These are phyloP conservation scores for Notarius quadriscutis DNA, from an alignment of 2,113 vertebrate genomes.

Conservation along the genomic window DNA sequence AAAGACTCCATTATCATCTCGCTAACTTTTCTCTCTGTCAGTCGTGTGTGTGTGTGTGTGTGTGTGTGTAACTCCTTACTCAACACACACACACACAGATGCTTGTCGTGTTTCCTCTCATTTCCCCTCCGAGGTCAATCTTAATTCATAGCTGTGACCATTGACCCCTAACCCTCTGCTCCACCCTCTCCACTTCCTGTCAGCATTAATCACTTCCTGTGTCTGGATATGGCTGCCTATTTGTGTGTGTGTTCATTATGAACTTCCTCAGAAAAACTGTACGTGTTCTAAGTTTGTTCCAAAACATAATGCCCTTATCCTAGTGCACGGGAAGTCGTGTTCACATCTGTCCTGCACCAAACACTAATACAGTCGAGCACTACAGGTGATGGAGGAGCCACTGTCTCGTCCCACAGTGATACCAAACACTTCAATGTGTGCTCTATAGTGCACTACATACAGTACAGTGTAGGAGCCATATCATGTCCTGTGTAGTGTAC, in stretches of 20 bases:
- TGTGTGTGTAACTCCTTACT: conserved; percentile 15
- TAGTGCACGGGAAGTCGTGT: not conserved
- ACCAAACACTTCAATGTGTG: not conserved
- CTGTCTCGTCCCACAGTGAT: not conserved
- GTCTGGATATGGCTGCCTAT: conserved; percentile 5
- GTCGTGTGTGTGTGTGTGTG: conserved; percentile 13
- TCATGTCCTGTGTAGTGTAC: not conserved
- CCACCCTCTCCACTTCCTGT: conserved; percentile 42
- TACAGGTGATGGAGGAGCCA: not conserved
- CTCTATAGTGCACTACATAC: not conserved
- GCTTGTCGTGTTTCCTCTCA: conserved; percentile 16
- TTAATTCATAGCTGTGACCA: conserved; percentile 46
- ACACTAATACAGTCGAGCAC: not conserved
- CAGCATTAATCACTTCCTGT: conserved; percentile 44
- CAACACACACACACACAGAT: conserved; percentile 25
- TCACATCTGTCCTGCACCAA: not conserved
- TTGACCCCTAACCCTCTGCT: conserved; percentile 21
- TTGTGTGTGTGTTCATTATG: conserved; percentile 7
- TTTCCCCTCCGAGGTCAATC: conserved; percentile 33
- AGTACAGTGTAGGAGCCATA: too few relatives aligned
- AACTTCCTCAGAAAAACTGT: conserved; percentile 1
- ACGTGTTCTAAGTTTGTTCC: not conserved
- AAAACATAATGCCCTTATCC: not conserved
- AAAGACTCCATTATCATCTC: conserved; percentile 32
- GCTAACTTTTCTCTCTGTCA: conserved; percentile 7